A percentile compares a stretch with the other conserved stretches of the same genome.
These are phyloP conservation scores for Gorsachius goisagi DNA, from an alignment of 2,113 vertebrate genomes.

Conservation along the genomic window DNA sequence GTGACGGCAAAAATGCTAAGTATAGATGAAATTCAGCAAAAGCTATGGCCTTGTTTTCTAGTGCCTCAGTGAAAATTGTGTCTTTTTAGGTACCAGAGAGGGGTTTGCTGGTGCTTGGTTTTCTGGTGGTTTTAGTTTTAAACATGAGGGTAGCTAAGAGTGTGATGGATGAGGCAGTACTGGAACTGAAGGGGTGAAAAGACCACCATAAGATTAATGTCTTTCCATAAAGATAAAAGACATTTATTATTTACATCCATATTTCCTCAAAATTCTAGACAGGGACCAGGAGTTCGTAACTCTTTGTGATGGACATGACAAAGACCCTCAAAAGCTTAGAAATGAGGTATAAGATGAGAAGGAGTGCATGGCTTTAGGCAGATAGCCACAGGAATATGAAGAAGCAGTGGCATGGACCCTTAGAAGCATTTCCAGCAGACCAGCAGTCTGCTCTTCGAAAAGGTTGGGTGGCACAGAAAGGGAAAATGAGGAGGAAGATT, in stretches of 20 bases:
- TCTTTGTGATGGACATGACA: background rate
- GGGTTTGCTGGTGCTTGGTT: background rate
- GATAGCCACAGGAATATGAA: background rate
- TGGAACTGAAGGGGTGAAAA: background rate
- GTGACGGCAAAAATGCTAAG: constrained; percentile 29
- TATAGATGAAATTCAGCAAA: constrained; percentile 7
- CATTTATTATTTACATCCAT: background rate
- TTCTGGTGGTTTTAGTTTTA: background rate
- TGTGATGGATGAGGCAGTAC: background rate
- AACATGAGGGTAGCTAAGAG: background rate
- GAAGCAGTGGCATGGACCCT: background rate
- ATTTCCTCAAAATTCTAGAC: background rate
- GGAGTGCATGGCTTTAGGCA: background rate
- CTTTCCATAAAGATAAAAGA: background rate
- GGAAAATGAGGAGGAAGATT: background rate
- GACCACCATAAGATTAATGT: background rate
- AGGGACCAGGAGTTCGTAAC: background rate
- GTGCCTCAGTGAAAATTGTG: background rate
- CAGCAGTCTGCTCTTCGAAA: background rate
- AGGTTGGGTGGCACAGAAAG: background rate
- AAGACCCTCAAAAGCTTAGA: background rate
- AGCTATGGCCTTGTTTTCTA: background rate
- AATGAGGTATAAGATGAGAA: background rate
- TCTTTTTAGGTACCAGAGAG: background rate
- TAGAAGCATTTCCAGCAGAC: background rate